Conservation (phyloP, 1,140 invertebrate genomes). For the Mizuhopecten yessoensis region DNA sequence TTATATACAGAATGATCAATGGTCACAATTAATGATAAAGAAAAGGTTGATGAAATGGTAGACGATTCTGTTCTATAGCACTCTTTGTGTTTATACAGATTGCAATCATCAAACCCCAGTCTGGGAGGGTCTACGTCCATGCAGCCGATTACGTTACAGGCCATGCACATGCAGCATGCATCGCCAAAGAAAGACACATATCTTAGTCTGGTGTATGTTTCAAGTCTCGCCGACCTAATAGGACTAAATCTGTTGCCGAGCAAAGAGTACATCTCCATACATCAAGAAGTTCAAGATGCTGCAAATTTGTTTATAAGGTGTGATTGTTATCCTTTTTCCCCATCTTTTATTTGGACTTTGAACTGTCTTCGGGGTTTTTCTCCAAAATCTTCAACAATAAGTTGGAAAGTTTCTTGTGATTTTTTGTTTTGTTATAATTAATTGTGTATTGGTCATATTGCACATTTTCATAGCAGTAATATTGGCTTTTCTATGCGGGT, state of each 20-base stretch:
- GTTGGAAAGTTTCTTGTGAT: no score
- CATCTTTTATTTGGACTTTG: neutral
- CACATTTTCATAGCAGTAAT: no score
- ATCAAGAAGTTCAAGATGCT: neutral
- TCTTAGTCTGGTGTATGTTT: neutral
- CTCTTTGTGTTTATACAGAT: slow-evolving; percentile 4
- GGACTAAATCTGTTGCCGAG: neutral
- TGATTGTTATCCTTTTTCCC: no score
- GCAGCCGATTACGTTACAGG: neutral
- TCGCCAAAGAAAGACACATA: neutral
- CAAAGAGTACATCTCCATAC: neutral
- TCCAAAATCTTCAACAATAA: no score
- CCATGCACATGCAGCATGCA: slow-evolving; percentile 21
- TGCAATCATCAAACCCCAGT: neutral
- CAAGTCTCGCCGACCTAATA: neutral
- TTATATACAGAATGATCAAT: neutral
- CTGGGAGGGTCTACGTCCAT: slow-evolving; percentile 3
- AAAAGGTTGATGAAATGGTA: neutral
- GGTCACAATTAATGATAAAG: neutral
- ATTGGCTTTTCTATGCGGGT: no score
- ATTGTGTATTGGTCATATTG: no score
- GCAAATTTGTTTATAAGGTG: neutral
- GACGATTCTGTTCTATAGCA: neutral
- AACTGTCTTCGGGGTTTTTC: no score
- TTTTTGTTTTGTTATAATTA: no score